These are phyloP conservation scores for Drosophila subsilvestris DNA, from an alignment of 2,888 invertebrate genomes.

Conservation along the genomic window DNA sequence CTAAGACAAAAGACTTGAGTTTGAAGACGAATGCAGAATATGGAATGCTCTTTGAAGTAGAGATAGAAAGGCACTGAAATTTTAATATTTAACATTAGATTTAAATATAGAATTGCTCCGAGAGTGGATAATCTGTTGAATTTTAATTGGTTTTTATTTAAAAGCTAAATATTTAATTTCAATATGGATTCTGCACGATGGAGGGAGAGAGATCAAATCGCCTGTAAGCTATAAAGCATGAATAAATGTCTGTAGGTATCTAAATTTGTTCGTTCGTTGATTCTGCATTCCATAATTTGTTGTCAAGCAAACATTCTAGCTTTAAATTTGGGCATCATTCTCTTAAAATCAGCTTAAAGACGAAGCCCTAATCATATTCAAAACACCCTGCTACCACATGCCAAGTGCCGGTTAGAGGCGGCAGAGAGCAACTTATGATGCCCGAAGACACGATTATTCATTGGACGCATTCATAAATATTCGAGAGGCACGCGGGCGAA, in stretches of 20 bases:
- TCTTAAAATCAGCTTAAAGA: not conserved
- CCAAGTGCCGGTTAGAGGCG: slow-evolving; percentile 32
- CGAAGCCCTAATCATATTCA: slow-evolving; percentile 13
- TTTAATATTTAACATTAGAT: not conserved
- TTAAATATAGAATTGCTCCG: too few species aligned
- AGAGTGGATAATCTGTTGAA: too few species aligned
- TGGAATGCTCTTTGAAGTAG: slow-evolving; percentile 22
- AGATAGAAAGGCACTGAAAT: not conserved
- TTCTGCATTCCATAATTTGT: not conserved
- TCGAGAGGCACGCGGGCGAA: slow-evolving; percentile 65
- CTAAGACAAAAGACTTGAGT: slow-evolving; percentile 11
- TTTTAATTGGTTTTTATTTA: too few species aligned
- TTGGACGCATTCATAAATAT: slow-evolving; percentile 72
- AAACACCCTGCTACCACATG: slow-evolving; percentile 31
- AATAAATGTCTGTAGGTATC: not conserved
- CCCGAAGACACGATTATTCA: slow-evolving; percentile 46
- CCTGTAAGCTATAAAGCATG: too few species aligned
- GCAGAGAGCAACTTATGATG: slow-evolving; percentile 33
- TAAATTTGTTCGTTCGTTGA: not conserved
- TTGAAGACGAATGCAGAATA: not conserved
- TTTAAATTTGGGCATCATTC: too few species aligned
- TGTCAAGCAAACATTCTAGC: too few species aligned
- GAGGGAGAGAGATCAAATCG: too few species aligned
- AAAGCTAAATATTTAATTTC: too few species aligned
- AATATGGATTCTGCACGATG: too few species aligned